Conservation (phyloP, 2,888 invertebrate species). For the Drosophila borealis region DNA sequence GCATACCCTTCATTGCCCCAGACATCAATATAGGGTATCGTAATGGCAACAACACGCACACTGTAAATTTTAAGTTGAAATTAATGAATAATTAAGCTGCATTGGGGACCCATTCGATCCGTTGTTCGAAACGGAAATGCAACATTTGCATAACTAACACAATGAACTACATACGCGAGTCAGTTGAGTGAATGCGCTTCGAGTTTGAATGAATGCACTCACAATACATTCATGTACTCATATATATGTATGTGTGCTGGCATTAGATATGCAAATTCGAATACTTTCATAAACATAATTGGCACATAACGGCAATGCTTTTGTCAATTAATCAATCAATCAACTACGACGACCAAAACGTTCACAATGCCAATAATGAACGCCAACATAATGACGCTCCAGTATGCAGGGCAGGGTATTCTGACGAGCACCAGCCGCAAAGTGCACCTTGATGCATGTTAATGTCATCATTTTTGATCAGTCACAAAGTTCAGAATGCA, state of each 20-base stretch:
- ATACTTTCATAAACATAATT: slow-evolving; percentile 38
- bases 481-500: slow-evolving; percentile 59
- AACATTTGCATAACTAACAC: slow-evolving; percentile 78
- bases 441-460: slow-evolving; percentile 63
- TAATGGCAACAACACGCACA: slow-evolving; percentile 38
- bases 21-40: neutral
- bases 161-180: slow-evolving; percentile 69
- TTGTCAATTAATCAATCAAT: slow-evolving; percentile 84
- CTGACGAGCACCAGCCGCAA: slow-evolving; percentile 5
- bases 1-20: neutral
- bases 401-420: slow-evolving; percentile 54
- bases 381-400: slow-evolving; percentile 50
- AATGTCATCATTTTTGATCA: slow-evolving; percentile 68
- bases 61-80: slow-evolving; percentile 69
- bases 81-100: slow-evolving; percentile 80
- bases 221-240: neutral
- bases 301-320: slow-evolving; percentile 74
- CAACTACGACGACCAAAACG: slow-evolving; percentile 50
- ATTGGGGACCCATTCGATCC: slow-evolving; percentile 37
- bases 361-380: slow-evolving; percentile 38
- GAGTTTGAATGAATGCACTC: slow-evolving; percentile 13
- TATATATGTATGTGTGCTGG: neutral
- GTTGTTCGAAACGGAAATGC: slow-evolving; percentile 59
- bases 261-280: slow-evolving; percentile 59
- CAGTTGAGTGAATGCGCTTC: slow-evolving; percentile 9